phyloP scores from a whole-genome alignment of 2,888 invertebrate species.

The Troglohyphantes excavatus region DNA sequence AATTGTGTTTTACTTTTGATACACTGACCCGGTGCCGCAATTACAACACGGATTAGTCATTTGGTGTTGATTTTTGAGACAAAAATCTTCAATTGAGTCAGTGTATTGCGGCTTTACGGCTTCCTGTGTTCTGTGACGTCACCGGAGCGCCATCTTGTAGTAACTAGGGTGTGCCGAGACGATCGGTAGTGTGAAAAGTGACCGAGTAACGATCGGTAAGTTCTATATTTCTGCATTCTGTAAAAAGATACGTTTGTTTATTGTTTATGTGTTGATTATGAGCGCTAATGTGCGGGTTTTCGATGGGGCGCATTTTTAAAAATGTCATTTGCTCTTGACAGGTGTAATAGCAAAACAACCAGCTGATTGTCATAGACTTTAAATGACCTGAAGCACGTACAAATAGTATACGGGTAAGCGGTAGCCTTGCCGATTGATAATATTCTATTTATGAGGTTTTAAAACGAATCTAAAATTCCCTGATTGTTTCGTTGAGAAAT shows the following conservation, averaged over 20 bases:
- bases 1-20: background rate
- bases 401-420: background rate
- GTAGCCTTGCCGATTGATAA: background rate
- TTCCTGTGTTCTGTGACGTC: constrained; percentile 77
- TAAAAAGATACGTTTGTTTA: background rate
- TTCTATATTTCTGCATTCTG: constrained; percentile 34
- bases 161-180: constrained; percentile 75
- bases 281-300: background rate
- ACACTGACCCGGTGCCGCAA: background rate
- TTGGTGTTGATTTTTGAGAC: constrained; percentile 38
- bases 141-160: constrained; percentile 78
- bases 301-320: constrained; percentile 16
- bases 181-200: constrained; percentile 70
- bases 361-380: constrained; percentile 73
- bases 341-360: constrained; percentile 65
- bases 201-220: constrained; percentile 71
- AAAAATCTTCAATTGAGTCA: constrained; percentile 44
- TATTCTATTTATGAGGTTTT: background rate
- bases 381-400: constrained; percentile 54
- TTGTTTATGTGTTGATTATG: background rate
- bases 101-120: constrained; percentile 77
- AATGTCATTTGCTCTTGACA: constrained; percentile 54
- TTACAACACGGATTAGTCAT: constrained; percentile 21
- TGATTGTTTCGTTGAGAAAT: too few relatives aligned
- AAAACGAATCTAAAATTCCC: too few relatives aligned